These are phyloP conservation scores for Passer montanus DNA, from an alignment of 2,113 vertebrate genomes.

Conservation along the genomic window DNA sequence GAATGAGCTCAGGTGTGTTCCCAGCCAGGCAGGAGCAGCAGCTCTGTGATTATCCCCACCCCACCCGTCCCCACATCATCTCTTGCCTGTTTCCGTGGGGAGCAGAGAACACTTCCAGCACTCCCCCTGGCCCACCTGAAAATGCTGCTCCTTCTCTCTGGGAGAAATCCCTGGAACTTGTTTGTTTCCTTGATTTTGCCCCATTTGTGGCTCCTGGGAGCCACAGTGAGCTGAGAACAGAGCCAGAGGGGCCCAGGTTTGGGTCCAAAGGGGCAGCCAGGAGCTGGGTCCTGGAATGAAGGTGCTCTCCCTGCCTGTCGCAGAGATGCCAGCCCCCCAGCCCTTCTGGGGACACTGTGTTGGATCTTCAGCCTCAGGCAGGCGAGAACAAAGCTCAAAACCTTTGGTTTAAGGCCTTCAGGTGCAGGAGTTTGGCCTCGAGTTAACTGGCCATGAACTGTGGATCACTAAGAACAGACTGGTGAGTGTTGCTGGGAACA, in stretches of 20 bases:
- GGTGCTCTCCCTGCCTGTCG: background rate
- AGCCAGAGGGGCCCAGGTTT: too few relatives aligned
- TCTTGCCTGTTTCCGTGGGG: background rate
- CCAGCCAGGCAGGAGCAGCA: background rate
- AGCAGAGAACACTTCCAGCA: background rate
- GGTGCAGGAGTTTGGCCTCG: background rate
- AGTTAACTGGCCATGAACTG: background rate
- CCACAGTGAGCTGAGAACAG: accelerated
- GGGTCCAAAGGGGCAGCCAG: background rate
- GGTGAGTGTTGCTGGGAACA: background rate
- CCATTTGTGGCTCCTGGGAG: background rate
- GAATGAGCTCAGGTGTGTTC: background rate
- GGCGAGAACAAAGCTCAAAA: background rate
- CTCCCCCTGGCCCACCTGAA: background rate
- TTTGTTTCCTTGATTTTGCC: background rate
- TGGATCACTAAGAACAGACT: background rate
- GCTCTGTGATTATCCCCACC: background rate
- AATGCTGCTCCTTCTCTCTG: background rate
- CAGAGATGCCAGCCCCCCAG: too few relatives aligned
- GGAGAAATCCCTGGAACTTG: background rate
- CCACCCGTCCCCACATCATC: background rate
- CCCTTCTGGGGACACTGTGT: too few relatives aligned
- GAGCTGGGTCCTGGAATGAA: background rate
- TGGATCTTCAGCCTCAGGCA: background rate
- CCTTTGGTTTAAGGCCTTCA: background rate